Base-by-base conservation (phyloP, 2,888 invertebrate genomes). In the Arctia plantaginis region DNA sequence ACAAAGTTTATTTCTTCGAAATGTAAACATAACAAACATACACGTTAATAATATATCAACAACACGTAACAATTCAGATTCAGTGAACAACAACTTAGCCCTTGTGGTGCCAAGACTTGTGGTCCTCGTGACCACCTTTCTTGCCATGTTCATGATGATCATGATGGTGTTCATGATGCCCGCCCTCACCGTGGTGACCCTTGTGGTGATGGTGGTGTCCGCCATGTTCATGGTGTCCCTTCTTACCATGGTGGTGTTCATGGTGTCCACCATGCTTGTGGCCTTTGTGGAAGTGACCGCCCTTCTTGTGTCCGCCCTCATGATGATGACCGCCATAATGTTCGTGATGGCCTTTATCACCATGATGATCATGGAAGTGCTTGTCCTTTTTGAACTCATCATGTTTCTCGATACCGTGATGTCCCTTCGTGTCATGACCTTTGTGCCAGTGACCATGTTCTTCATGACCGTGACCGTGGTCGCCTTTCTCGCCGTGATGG, bases 341-440 rank as follows among this genome's bases (percentile, higher is more conserved):
- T 87, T 97, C 97, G 90, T 98, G 97, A 88, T 97, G 97, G 0
- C 97, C 98, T 82, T 97, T 97, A 83, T 97, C 97, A 82, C 98
- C 98, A 87, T 98, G 97, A 90, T 98, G 98, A 84, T 98, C 97
- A 91, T 97, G 98, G 96, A 98, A 98, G 91, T 98, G 97, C 88
- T 98, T 98, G 88, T 98, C 97, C 91, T 98, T 98, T 89, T 98
- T 97, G 95, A 97, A 98, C 91, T 98, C 98, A 92, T 98, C 98
- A 82, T 97, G 94, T 88, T 98, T 98, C 93, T 98, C 98, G 12
- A 98, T 96, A 83, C 98, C 97, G 88, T 98, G 98, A 86, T 98
- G 98, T 80, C 98, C 98, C 89, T 98, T 98, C 78, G 98, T 98
- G 91, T 97, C 97, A 93, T 98, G 98, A 0, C 98, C 98, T 89